Percentiles rank a stretch among this genome's conserved stretches.
Evolutionary conservation across 2,113 vertebrate genomes (phyloP).

Genomic region (Pachycephala philippinensis): DNA sequence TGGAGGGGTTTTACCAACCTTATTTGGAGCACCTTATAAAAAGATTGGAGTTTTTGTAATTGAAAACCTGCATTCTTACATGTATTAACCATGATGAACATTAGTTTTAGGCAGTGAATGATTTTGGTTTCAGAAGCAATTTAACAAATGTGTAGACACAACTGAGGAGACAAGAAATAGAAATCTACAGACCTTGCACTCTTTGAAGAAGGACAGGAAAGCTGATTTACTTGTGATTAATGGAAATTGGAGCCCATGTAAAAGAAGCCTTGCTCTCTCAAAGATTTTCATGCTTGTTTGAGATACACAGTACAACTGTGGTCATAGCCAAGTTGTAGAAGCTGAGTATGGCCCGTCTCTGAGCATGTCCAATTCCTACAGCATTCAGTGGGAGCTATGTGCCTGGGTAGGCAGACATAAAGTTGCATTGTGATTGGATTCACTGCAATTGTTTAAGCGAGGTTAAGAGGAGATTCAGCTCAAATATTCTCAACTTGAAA

Average conservation of each 20-base stretch:
- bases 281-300: background rate
- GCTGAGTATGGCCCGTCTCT: background rate
- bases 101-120: background rate
- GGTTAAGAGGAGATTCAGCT: background rate
- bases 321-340: background rate
- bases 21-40: background rate
- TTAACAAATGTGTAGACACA: background rate
- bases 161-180: background rate
- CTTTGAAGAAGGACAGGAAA: background rate
- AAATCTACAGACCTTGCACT: background rate
- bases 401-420: background rate
- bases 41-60: background rate
- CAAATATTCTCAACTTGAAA: background rate
- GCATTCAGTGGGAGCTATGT: background rate
- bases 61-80: background rate
- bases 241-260: background rate
- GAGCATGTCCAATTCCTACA: background rate
- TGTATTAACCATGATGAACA: background rate
- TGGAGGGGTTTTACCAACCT: background rate
- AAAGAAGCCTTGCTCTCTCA: background rate
- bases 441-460: background rate
- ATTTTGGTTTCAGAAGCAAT: background rate
- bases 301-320: background rate
- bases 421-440: background rate
- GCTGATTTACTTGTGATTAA: background rate